phyloP scores from a whole-genome alignment of 2,888 invertebrate genomes.

The Dasypogon diadema region DNA sequence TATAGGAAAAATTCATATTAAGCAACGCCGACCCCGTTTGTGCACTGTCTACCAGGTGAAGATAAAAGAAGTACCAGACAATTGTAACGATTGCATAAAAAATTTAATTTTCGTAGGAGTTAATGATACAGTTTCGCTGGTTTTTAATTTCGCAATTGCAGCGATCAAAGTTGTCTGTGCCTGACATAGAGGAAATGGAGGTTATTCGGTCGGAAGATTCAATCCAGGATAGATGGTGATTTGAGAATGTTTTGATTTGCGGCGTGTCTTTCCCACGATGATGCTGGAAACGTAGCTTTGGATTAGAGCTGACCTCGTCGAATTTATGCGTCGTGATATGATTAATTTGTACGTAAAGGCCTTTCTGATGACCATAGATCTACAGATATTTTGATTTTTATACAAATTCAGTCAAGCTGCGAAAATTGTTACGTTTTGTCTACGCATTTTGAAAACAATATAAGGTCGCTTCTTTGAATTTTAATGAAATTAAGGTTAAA shows the following conservation, averaged over 20 bases:
- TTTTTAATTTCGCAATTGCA: conserved; percentile 36
- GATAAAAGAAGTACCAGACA: conserved; percentile 30
- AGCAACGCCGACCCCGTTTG: conserved; percentile 34
- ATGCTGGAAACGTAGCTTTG: not conserved
- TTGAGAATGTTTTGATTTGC: not conserved
- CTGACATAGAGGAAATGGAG: not conserved
- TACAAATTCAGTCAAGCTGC: too few relatives aligned
- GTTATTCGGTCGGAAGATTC: not conserved
- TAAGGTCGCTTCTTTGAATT: too few relatives aligned
- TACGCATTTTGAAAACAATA: too few relatives aligned
- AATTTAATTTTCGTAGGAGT: conserved; percentile 42
- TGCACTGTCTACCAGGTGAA: conserved; percentile 4
- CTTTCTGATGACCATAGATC: too few relatives aligned
- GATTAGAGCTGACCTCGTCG: not conserved
- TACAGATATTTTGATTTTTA: too few relatives aligned
- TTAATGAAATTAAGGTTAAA: too few relatives aligned
- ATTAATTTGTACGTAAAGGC: too few relatives aligned
- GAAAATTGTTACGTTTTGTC: too few relatives aligned
- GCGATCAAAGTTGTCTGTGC: not conserved
- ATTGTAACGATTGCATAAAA: conserved; percentile 54
- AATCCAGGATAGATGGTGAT: not conserved
- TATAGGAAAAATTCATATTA: conserved; percentile 53
- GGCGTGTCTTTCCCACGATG: not conserved
- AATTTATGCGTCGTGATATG: not conserved
- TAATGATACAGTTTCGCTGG: conserved; percentile 47